These are phyloP conservation scores for Aphelocoma coerulescens DNA, from an alignment of 2,113 vertebrate genomes.

Conservation along the genomic window DNA sequence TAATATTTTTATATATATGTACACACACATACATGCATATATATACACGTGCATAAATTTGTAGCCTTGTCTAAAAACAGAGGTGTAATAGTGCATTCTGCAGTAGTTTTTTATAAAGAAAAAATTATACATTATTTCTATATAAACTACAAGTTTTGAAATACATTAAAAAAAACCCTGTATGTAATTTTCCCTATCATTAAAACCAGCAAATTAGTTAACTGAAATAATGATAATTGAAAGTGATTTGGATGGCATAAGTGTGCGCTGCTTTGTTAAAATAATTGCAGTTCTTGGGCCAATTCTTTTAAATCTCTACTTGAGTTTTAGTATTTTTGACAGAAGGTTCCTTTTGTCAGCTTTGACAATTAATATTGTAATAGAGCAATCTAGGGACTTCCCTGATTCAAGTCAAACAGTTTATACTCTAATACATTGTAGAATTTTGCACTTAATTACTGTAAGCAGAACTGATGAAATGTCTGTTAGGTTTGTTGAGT, in stretches of 20 bases:
- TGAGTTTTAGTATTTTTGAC: slow-evolving; percentile 53
- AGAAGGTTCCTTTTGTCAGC: neutral
- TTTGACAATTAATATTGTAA: slow-evolving; percentile 50
- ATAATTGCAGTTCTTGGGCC: neutral
- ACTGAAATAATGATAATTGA: neutral
- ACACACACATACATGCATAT: too few relatives aligned
- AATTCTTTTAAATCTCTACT: slow-evolving; percentile 28
- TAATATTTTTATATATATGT: too few relatives aligned
- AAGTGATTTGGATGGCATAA: neutral
- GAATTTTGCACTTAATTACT: neutral
- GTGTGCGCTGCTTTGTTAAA: neutral
- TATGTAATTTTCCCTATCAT: neutral
- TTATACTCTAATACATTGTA: neutral
- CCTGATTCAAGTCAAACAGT: neutral
- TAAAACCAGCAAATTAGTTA: neutral
- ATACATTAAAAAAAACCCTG: neutral
- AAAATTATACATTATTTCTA: neutral
- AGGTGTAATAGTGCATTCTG: neutral
- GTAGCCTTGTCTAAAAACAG: neutral
- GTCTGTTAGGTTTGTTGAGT: neutral
- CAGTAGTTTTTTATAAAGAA: neutral
- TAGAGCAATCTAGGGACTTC: neutral
- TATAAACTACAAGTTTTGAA: neutral
- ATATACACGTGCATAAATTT: neutral
- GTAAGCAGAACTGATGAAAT: neutral